Evolutionary conservation across 2,888 invertebrate genomes (phyloP).

Genomic region (Agrypnus murinus): DNA sequence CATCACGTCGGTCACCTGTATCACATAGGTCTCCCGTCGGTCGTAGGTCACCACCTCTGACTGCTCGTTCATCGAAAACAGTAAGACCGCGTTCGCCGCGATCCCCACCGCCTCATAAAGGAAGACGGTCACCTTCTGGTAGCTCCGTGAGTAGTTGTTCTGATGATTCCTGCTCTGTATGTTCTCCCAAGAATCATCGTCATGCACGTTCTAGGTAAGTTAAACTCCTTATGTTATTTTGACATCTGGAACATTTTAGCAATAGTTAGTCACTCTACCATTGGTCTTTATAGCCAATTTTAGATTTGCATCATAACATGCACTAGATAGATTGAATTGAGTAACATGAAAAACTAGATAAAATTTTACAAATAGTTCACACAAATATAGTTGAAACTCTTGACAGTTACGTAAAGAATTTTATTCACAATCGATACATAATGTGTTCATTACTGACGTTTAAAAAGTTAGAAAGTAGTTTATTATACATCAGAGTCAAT

Average conservation of each 20-base stretch:
- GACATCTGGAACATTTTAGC: neutral
- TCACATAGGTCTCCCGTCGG: conserved; percentile 58
- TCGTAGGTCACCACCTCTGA: conserved; percentile 57
- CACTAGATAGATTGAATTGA: no score
- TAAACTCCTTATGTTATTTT: conserved; percentile 2
- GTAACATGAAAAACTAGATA: no score
- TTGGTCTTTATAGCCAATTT: no score
- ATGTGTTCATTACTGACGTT: no score
- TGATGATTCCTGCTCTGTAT: conserved; percentile 89
- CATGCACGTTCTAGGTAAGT: conserved; percentile 66
- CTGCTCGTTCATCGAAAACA: conserved; percentile 58
- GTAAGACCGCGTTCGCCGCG: conserved; percentile 63
- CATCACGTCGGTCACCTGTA: conserved; percentile 57
- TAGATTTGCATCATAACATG: no score
- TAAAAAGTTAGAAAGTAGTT: no score
- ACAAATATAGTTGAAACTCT: no score
- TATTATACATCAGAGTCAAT: no score
- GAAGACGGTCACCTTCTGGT: conserved; percentile 78
- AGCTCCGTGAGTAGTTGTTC: conserved; percentile 89
- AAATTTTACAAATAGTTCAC: no score
- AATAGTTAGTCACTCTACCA: neutral
- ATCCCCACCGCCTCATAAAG: conserved; percentile 66
- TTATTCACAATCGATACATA: no score
- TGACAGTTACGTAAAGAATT: no score
- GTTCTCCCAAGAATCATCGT: conserved; percentile 78